Evolutionary conservation across 2,888 invertebrate genomes (phyloP).

Genomic region (Archaeoteleia sp.): DNA sequence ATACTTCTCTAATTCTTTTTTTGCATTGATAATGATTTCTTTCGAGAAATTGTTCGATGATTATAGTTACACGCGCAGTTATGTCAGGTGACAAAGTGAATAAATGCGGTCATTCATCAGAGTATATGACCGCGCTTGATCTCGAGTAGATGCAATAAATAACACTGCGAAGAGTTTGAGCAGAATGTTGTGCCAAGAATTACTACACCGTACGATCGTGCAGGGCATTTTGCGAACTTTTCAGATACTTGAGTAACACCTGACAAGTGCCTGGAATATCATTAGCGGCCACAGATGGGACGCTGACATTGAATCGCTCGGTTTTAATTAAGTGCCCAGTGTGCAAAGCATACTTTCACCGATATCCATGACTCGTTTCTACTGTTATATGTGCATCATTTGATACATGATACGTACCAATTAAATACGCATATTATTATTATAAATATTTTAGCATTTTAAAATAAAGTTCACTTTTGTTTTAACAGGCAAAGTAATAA

Average conservation of each 20-base stretch:
- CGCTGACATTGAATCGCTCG: slow-evolving; percentile 60
- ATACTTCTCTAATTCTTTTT: too few relatives aligned
- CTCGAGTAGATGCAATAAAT: slow-evolving; percentile 13
- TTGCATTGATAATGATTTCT: too few relatives aligned
- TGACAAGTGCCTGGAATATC: slow-evolving; percentile 52
- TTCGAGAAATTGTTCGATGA: too few relatives aligned
- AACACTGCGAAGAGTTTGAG: slow-evolving; percentile 1
- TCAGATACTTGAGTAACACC: slow-evolving; percentile 43
- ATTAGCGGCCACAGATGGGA: slow-evolving; percentile 53
- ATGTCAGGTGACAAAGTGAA: too few relatives aligned
- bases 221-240: slow-evolving; percentile 43
- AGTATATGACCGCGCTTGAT: too few relatives aligned
- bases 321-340: slow-evolving; percentile 55
- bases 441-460: too few relatives aligned
- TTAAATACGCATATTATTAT: too few relatives aligned
- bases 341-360: slow-evolving; percentile 43
- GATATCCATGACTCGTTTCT: slow-evolving; percentile 1
- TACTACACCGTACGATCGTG: slow-evolving; percentile 50
- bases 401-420: too few relatives aligned
- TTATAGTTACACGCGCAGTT: too few relatives aligned
- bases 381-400: background rate
- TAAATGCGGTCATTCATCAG: too few relatives aligned
- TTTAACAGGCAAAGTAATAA: too few relatives aligned
- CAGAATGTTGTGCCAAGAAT: slow-evolving; percentile 53
- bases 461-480: too few relatives aligned